Evolutionary conservation across 2,797 vertebrate species (phyloP).

Genomic region (Meriones psammophilus): DNA sequence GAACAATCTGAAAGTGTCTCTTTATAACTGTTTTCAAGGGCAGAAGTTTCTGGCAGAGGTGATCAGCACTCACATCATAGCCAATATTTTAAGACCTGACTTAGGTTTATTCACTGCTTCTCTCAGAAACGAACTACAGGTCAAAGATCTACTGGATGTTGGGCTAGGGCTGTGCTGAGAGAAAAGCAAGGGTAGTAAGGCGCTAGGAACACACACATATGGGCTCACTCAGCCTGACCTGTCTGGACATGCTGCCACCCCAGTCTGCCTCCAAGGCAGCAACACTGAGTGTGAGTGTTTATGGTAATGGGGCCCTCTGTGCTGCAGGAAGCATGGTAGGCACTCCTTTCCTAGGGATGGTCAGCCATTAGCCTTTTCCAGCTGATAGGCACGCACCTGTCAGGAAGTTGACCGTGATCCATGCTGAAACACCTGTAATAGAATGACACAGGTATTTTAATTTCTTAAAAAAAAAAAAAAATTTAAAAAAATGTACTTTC

Average conservation of each 20-base stretch:
- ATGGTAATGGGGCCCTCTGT: conserved; percentile 2
- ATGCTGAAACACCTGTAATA: conserved; percentile 94
- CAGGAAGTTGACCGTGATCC: conserved; percentile 98
- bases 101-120: neutral
- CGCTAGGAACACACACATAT: conserved; percentile 32
- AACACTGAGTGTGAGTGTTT: conserved; percentile 45
- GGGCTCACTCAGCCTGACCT: conserved; percentile 61
- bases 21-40: neutral
- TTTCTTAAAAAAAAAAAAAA: neutral
- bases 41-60: neutral
- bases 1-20: neutral
- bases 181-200: neutral
- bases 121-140: conserved; percentile 28
- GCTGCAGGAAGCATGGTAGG: neutral
- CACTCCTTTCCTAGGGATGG: neutral
- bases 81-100: neutral
- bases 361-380: neutral
- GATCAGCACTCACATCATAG: neutral
- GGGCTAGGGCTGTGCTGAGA: neutral
- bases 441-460: conserved; percentile 43
- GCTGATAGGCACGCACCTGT: conserved; percentile 88
- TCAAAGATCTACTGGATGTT: neutral
- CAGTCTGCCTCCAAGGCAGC: conserved; percentile 8
- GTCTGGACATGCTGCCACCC: conserved; percentile 50
- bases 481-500: neutral